A percentile compares a stretch with the other conserved stretches of the same genome.
Conservation (phyloP, 2,888 invertebrate genomes). For the Orthosia cruda region DNA sequence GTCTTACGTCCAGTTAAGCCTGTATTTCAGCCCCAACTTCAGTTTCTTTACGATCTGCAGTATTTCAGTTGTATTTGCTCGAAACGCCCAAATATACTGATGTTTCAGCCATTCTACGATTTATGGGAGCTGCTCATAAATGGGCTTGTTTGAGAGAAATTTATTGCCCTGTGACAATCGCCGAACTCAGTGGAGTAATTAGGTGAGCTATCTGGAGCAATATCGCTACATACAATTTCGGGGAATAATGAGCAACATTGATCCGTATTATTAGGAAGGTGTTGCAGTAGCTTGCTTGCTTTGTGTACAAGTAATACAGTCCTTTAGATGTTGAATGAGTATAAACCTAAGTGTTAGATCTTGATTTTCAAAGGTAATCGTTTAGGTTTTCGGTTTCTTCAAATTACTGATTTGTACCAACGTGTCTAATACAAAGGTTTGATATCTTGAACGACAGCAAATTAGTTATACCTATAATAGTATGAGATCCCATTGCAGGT, state of each 20-base stretch:
- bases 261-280: neutral
- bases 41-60: slow-evolving; percentile 12
- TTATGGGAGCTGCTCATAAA: slow-evolving; percentile 52
- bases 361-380: neutral
- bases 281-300: slow-evolving; percentile 1
- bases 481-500: too few species aligned
- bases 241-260: neutral
- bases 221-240: slow-evolving; percentile 18
- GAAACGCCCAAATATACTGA: slow-evolving; percentile 6
- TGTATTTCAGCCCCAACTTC: slow-evolving; percentile 10
- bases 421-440: too few species aligned
- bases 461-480: too few species aligned
- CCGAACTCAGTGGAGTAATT: slow-evolving; percentile 44
- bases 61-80: slow-evolving; percentile 16
- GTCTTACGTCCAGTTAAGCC: slow-evolving; percentile 26
- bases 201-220: slow-evolving; percentile 43
- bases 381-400: too few species aligned
- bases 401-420: too few species aligned
- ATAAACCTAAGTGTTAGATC: neutral
- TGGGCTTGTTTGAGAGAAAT: slow-evolving; percentile 54
- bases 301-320: neutral
- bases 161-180: slow-evolving; percentile 44
- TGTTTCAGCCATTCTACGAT: slow-evolving; percentile 30
- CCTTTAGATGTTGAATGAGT: neutral
- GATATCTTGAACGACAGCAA: too few species aligned